Evolutionary conservation across 2,888 invertebrate species (phyloP), one percentile per base, ranked within the genome.

Genomic region (Melanostoma mellinum): DNA sequence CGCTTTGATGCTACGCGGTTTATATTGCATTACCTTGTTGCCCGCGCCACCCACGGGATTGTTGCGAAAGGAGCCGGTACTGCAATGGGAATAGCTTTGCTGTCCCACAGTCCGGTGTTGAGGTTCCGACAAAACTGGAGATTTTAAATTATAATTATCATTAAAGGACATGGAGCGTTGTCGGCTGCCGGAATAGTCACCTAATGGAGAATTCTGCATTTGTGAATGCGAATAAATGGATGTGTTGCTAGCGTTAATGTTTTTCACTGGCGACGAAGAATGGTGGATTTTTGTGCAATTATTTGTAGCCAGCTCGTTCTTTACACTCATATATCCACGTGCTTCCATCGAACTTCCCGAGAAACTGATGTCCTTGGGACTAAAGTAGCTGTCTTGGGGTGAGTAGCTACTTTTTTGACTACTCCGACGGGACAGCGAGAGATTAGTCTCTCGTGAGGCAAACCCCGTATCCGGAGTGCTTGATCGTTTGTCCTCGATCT

Each of bases 121-220:
- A 3, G 89, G 87, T 58, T 90, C 91, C 6, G 89, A 88, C 10
- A 89, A 68, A 8, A 89, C 89, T 2, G 90, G 90, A 2, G 90
- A 89, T 71, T 90, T 89, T 6, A 90, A 87, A 73, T 90, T 88
- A 87, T 90, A 89, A 85, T 92, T 92, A 86, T 92, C 92, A 0
- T 92, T 92, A 86, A 92, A 92, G n/a, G 92, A 92, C 87, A 92
- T 90, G 42, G 92, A 92, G 42, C 92, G 90, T 63, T 92, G 92
- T 9, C 92, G 89, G 73, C 88, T 88, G 20, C 85, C 85, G 42
- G 85, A 76, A 61, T 86, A 86, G 48, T 88, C 87, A n/a, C 85
- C 85, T 35, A 86, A 42, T 48, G 86, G 86, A 35, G 86, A 85
- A 71, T 86, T 86, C 55, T 86, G 86, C 53, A 80, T 78, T 55